Evolutionary conservation across 1,140 invertebrate species (phyloP), one percentile per base, ranked within the genome.

Genomic region (Rhopalosiphum maidis): DNA sequence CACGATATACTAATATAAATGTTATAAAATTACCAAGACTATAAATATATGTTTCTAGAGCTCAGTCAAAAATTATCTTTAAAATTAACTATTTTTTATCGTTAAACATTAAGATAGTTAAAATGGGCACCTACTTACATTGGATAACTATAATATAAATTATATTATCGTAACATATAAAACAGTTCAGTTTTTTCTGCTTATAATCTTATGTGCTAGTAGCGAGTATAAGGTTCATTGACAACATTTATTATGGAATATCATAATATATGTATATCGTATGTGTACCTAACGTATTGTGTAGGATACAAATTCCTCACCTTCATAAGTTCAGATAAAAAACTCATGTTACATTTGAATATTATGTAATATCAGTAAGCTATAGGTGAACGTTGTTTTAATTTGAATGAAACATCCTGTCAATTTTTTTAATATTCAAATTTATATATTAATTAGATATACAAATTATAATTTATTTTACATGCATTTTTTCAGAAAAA

Each of bases 201-300:
- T 89, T 1, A 41, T 89, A 89, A 89, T 89, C 88, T 89, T 89
- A 89, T 55, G 9, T 41, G n/a, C 37, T 23, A 89, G 51, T 35
- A 89, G n/a, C 37, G 51, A 89, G 51, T 35, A 89, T 54, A 89
- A 30, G 88, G 88, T 89, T 89, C 51, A 89, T 89, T 89, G 88
- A 89, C 88, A 55, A 89, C 88, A 89, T 89, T 89, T 55, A 55
- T 55, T 30, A 89, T 54, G n/a, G 23, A 89, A 89, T 54, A 87
- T 54, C 30, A 41, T 37, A 41, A 23, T 83, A 83, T 41, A 35
- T 41, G 23, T 83, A 41, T 83, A 83, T 3, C 0, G 2, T 23
- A 83, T 35, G 23, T 30, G 25, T 60, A 60, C 25, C 48, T 51
- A 51, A 25, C 23, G 54, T 55, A 43, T 82, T 43, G 25, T 55